Base-by-base conservation (phyloP, 30 jellyfish, hydroid and myxozoan genomes). In the Aurelia sp. region DNA sequence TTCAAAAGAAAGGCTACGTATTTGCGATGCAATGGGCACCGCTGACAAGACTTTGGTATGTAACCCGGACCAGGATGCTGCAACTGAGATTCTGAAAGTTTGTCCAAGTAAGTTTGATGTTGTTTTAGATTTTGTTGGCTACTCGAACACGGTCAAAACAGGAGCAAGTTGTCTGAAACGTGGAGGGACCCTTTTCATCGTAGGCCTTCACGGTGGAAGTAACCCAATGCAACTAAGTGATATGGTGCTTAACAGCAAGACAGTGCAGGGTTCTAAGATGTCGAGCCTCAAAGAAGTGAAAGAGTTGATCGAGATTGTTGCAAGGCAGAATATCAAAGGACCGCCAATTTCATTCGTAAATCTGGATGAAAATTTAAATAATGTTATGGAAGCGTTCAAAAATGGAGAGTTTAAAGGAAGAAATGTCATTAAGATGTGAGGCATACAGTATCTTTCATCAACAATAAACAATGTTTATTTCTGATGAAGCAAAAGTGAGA, bases 41-140 rank as follows among this genome's bases (percentile, higher is more conserved):
- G 20, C 21, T 18, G 58, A 40, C 33, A 67, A 27, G 78, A 67
- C 58, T 67, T 44, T 44, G 55, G 55, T 44, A 44, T 44, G 55
- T 44, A 44, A 44, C 55, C 15, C 55, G 16, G 78, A 27, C 17
- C 12, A 67, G 41, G 78, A 20, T 19, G 21, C 13, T 30, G 51
- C 11, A 16, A 27, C 22, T n/a, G 78, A 30, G 64, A 40, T 40
- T 40, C 33, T 67, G 16, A 15, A 67, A 11, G 63, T 40, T 12
- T 30, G 41, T 22, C 58, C 58, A 27, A 40, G 78, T 67, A 67
- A 67, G 58, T 30, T 21, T 27, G 78, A 67, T 67, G 20, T 67
- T 30, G 78, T 67, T 18, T 67, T 67, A 67, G 78, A 67, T 67
- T 67, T 67, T 67, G 78, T 67, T 30, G 78, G 78, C 13, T 67